Evolutionary conservation across 2,888 invertebrate species (phyloP), one percentile per base, ranked within the genome.

Genomic region (Drosophila borborema): DNA sequence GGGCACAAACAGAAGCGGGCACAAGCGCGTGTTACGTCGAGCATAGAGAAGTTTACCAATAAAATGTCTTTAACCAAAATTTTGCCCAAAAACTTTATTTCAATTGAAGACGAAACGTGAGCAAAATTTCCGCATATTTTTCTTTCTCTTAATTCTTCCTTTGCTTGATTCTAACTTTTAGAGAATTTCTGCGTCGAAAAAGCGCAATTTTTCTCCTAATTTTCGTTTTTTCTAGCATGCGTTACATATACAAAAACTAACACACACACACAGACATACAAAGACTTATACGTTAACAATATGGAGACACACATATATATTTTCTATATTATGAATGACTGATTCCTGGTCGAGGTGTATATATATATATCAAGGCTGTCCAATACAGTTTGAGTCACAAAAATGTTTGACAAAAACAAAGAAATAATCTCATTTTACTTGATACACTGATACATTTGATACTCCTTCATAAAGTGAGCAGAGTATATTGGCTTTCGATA

Each of bases 1-100:
- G 84, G 83, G 72, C 81, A 86, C 87, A 69, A 77, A 82, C 80
- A 80, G 83, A 82, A 85, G 86, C 82, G 88, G 77, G 90, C 90
- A 90, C 85, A 85, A 89, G 85, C 85, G 85, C 85, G 85, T 72
- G 49, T 62, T 86, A 83, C 78, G 82, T 77, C 90, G 85, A 81
- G 85, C 88, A 80, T 85, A 75, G 72, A 74, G 72, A 76, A 76
- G 68, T 64, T 77, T 84, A 81, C 66, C 81, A 81, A 77, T 59
- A 70, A 62, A 43, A 65, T 34, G 65, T 34, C 63, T 87, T 84
- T 72, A 70, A 60, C 65, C 73, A 70, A 65, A 64, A 74, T 75
- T 66, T 75, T 46, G 67, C 68, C 81, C 74, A 23, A 69, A 58
- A 41, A 79, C 64, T 85, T 87, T 85, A 90, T 85, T 90, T 85